These are phyloP conservation scores for Bicyclus anynana DNA, from an alignment of 1,140 invertebrate genomes.

Conservation along the genomic window DNA sequence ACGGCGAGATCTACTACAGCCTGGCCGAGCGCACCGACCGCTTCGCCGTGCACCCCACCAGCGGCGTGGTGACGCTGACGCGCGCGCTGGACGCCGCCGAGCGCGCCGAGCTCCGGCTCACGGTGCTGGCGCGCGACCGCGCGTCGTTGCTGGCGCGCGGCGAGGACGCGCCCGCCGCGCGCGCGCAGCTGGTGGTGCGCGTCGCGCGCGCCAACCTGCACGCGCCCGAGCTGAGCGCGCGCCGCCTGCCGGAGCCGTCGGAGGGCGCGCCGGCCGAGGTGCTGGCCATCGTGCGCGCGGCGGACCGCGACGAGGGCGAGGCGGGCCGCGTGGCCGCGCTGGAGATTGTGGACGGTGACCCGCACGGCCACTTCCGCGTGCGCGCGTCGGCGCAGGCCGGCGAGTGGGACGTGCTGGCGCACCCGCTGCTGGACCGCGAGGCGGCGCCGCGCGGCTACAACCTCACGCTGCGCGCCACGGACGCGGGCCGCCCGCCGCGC, in stretches of 20 bases:
- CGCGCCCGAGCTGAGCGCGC: constrained; percentile 89
- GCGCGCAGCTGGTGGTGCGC: constrained; percentile 82
- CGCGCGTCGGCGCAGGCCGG: constrained; percentile 78
- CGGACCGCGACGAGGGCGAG: constrained; percentile 88
- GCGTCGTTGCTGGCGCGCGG: constrained; percentile 78
- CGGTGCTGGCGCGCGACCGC: constrained; percentile 89
- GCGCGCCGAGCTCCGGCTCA: constrained; percentile 83
- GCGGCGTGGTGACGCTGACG: constrained; percentile 91
- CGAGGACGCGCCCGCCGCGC: constrained; percentile 75
- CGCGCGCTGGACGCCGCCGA: constrained; percentile 86
- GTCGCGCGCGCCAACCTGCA: constrained; percentile 92
- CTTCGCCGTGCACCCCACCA: constrained; percentile 95
- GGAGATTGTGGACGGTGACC: constrained; percentile 93
- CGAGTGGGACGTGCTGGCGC: constrained; percentile 87
- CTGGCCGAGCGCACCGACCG: constrained; percentile 88
- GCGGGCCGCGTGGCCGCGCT: constrained; percentile 90
- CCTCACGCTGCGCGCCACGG: constrained; percentile 89
- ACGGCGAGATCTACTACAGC: constrained; percentile 98
- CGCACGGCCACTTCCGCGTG: constrained; percentile 91
- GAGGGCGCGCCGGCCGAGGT: constrained; percentile 92
- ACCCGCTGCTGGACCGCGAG: constrained; percentile 87
- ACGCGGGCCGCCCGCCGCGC: constrained; percentile 87
- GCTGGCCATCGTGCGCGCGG: constrained; percentile 92
- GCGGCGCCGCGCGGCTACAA: constrained; percentile 88
- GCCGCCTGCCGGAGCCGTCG: constrained; percentile 87